A percentile compares a stretch with the other conserved stretches of the same genome.
Evolutionary conservation across 2,113 vertebrate genomes (phyloP).

Genomic region (Ctenodactylus gundi): DNA sequence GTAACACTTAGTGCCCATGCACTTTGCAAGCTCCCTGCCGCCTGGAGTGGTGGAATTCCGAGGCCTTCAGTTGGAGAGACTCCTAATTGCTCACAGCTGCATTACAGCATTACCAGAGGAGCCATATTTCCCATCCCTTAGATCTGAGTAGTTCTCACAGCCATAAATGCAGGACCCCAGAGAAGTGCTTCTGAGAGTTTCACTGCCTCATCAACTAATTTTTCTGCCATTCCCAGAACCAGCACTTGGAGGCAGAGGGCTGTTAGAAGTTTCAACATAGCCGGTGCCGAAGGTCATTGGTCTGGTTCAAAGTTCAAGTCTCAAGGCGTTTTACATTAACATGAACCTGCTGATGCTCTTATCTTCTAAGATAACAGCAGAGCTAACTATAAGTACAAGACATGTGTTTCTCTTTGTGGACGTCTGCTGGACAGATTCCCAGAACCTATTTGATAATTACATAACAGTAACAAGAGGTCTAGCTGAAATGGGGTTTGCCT

Average conservation of each 20-base stretch:
- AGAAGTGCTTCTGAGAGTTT: not conserved
- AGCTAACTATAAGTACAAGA: not conserved
- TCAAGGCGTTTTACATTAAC: not conserved
- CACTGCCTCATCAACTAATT: not conserved
- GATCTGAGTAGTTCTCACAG: not conserved
- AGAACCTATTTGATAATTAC: not conserved
- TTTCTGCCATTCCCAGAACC: not conserved
- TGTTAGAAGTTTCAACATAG: not conserved
- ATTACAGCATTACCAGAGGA: not conserved
- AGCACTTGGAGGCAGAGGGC: not conserved
- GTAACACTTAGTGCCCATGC: fast-evolving
- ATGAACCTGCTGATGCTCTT: not conserved
- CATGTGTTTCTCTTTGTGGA: not conserved
- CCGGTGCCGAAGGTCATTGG: not conserved
- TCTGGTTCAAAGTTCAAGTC: not conserved
- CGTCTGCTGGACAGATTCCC: not conserved
- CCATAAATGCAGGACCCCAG: not conserved
- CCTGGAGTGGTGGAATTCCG: not conserved
- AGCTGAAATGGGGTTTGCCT: constrained; percentile 1
- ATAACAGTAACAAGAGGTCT: not conserved
- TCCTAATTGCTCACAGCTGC: not conserved
- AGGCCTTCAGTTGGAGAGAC: not conserved
- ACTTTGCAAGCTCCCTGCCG: not conserved
- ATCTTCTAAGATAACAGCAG: not conserved
- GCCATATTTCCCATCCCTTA: not conserved